Evolutionary conservation across 92 coral and sea anemone genomes (phyloP).

Genomic region (Palythoa heliodiscus): DNA sequence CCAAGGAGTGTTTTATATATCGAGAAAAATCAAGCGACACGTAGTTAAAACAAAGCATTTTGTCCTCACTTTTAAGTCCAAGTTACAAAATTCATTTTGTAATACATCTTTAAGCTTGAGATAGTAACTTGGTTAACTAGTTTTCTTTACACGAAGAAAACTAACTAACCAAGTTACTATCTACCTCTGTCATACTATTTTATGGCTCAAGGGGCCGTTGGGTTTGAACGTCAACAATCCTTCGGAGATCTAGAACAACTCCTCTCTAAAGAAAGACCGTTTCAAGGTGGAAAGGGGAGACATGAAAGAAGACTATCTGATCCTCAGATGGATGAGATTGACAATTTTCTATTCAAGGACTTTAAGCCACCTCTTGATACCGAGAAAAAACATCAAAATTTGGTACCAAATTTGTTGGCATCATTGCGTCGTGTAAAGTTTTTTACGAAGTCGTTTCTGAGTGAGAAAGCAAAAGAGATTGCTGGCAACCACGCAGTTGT

Average conservation of each 20-base stretch:
- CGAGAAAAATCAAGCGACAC: not conserved
- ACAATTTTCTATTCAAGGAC: conserved; percentile 31
- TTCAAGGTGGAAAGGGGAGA: not conserved
- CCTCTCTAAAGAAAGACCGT: conserved; percentile 17
- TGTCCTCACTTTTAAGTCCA: not conserved
- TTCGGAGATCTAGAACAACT: conserved; percentile 15
- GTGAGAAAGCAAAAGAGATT: conserved; percentile 35
- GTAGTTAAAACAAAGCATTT: conserved; percentile 10
- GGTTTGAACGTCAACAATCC: conserved; percentile 11
- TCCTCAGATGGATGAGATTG: conserved; percentile 17
- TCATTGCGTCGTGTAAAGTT: not conserved
- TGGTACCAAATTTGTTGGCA: conserved; percentile 34
- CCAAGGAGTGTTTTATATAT: conserved; percentile 5
- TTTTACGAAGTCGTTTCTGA: not conserved
- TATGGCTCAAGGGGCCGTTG: conserved; percentile 16
- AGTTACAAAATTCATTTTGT: not conserved
- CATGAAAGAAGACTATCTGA: conserved; percentile 7
- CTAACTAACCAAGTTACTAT: conserved; percentile 15
- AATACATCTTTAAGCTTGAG: not conserved
- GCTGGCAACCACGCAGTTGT: not conserved
- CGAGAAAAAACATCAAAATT: conserved; percentile 29
- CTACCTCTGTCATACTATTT: not conserved
- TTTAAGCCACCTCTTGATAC: conserved; percentile 25
- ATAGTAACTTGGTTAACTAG: conserved; percentile 24
- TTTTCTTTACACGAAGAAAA: not conserved